Evolutionary conservation across 2,888 invertebrate genomes (phyloP).

Genomic region (Uloborus plumipes): DNA sequence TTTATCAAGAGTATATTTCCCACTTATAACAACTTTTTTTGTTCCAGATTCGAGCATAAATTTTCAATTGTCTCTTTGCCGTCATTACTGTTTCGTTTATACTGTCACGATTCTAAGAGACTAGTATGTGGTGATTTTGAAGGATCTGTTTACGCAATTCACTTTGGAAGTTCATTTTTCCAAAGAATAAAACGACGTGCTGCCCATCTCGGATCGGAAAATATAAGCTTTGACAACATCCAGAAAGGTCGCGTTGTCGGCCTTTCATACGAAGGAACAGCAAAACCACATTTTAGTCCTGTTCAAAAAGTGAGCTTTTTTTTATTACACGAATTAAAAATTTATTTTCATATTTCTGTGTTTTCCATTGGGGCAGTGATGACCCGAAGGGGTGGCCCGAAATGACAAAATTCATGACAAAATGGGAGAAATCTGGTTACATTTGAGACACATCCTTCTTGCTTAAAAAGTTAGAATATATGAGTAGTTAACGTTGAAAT

Average conservation of each 20-base stretch:
- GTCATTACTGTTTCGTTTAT: conserved; percentile 13
- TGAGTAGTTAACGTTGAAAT: too few relatives aligned
- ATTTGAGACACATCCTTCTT: too few relatives aligned
- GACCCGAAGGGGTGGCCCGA: too few relatives aligned
- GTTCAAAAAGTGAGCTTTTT: conserved; percentile 24
- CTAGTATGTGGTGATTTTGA: conserved; percentile 74
- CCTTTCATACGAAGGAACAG: conserved; percentile 8
- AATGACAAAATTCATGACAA: too few relatives aligned
- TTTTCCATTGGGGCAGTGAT: too few relatives aligned
- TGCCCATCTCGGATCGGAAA: conserved; percentile 21
- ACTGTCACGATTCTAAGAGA: conserved; percentile 28
- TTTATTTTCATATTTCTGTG: too few relatives aligned
- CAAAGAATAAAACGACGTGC: conserved; percentile 19
- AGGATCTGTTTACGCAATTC: conserved; percentile 79
- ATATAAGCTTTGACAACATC: conserved; percentile 23
- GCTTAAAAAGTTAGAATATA: too few relatives aligned
- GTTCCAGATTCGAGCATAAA: conserved; percentile 33
- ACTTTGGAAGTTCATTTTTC: conserved; percentile 18
- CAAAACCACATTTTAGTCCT: conserved; percentile 30
- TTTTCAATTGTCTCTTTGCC: conserved; percentile 45
- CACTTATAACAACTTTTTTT: not conserved
- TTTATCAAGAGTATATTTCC: too few relatives aligned
- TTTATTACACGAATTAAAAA: too few relatives aligned
- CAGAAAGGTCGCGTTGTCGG: conserved; percentile 5
- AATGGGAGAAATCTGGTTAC: too few relatives aligned